Evolutionary conservation across 2,113 vertebrate species (phyloP).

Genomic region (Castor canadensis): DNA sequence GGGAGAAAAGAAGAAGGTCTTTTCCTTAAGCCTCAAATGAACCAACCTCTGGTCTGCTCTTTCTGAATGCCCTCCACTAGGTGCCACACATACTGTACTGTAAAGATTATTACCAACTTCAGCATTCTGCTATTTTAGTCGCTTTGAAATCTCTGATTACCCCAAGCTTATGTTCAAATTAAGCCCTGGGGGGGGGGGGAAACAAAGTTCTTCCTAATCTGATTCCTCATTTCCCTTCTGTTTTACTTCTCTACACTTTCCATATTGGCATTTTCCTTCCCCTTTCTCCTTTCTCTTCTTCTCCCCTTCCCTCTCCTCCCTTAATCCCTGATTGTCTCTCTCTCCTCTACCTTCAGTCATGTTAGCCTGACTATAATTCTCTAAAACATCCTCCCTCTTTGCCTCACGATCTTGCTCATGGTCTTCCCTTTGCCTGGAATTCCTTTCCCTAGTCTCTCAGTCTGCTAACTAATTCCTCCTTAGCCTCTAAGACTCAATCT

Average conservation of each 20-base stretch:
- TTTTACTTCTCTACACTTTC: background rate
- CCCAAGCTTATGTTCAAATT: background rate
- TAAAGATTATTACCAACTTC: background rate
- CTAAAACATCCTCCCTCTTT: background rate
- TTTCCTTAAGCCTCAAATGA: background rate
- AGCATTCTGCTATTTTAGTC: background rate
- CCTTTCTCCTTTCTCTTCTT: background rate
- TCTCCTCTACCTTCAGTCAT: background rate
- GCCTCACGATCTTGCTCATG: background rate
- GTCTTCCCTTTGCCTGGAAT: background rate
- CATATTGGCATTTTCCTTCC: background rate
- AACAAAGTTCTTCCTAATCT: background rate
- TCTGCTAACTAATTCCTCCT: background rate
- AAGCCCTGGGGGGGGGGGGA: background rate
- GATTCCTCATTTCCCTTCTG: background rate
- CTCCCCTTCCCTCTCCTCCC: too few species aligned
- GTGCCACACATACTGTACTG: background rate
- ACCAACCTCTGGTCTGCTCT: background rate
- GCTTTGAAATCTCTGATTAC: background rate
- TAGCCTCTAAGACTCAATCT: background rate
- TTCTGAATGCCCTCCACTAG: background rate
- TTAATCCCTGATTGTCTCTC: background rate
- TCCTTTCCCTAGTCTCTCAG: background rate
- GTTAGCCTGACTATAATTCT: background rate
- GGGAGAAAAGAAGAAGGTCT: background rate